Evolutionary conservation across 2,797 vertebrate species (phyloP).

Genomic region (Podargus strigoides): DNA sequence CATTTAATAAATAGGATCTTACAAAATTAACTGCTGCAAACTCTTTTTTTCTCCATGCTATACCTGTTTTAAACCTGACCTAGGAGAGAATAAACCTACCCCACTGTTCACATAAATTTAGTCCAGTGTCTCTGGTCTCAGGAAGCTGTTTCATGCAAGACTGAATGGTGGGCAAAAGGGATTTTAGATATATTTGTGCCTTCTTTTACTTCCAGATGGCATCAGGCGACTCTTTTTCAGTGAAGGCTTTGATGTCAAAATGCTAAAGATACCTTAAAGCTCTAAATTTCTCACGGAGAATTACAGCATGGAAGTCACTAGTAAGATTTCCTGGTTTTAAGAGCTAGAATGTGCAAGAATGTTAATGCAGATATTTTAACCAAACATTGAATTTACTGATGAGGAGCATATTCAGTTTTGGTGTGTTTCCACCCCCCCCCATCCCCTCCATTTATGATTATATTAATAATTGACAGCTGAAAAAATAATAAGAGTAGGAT

Average conservation of each 20-base stretch:
- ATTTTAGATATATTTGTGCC: neutral
- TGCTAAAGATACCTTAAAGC: neutral
- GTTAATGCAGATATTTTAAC: neutral
- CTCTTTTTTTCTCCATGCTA: neutral
- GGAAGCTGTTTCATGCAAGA: neutral
- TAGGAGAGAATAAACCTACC: neutral
- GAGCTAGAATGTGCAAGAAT: neutral
- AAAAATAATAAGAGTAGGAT: neutral
- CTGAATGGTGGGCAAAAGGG: neutral
- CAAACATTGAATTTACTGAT: neutral
- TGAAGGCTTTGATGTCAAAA: neutral
- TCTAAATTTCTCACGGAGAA: neutral
- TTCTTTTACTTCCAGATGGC: neutral
- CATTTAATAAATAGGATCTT: neutral
- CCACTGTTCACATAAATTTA: fast-evolving
- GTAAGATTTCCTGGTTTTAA: neutral
- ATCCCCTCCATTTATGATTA: neutral
- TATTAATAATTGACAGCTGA: neutral
- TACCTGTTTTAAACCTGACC: neutral
- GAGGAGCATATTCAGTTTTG: fast-evolving
- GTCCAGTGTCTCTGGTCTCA: neutral
- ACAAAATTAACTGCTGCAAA: neutral
- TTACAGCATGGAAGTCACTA: neutral
- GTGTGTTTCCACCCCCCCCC: fast-evolving
- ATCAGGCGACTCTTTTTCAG: neutral